Percentiles rank a stretch among this genome's conserved stretches.
phyloP scores from a whole-genome alignment of 2,113 vertebrate species.

The Chaetops frenatus region DNA sequence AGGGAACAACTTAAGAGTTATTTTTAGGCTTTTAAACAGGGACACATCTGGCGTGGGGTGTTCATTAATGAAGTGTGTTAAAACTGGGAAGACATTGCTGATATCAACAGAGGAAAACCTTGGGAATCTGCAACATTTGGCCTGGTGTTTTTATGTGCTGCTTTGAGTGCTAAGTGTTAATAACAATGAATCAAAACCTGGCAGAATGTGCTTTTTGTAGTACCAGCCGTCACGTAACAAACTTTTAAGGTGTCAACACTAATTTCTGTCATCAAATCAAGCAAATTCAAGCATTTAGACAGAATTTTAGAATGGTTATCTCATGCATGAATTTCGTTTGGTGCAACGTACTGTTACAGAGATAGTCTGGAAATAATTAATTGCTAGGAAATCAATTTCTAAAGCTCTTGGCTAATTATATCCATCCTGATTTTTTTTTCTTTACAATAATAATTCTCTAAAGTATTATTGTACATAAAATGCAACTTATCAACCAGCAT shows the following conservation, averaged over 20 bases:
- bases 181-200: constrained; percentile 8
- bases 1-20: constrained; percentile 37
- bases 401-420: background rate
- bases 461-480: background rate
- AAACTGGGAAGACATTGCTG: constrained; percentile 34
- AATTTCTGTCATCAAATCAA: background rate
- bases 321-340: background rate
- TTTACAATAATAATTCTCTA: background rate
- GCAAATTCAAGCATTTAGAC: background rate
- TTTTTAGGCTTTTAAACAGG: constrained; percentile 55
- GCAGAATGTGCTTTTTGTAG: background rate
- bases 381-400: background rate
- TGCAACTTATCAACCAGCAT: background rate
- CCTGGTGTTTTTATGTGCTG: background rate
- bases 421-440: background rate
- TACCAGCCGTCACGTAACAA: background rate
- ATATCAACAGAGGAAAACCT: background rate
- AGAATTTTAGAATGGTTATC: background rate
- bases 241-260: background rate
- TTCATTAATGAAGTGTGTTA: constrained; percentile 57
- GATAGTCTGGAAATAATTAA: background rate
- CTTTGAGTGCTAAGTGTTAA: constrained; percentile 8
- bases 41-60: constrained; percentile 46
- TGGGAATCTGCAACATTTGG: background rate
- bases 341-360: background rate